Percentiles rank a stretch among this genome's conserved stretches.
These are phyloP conservation scores for Chamaetylas fuelleborni DNA, from an alignment of 2,113 vertebrate genomes.

Conservation along the genomic window DNA sequence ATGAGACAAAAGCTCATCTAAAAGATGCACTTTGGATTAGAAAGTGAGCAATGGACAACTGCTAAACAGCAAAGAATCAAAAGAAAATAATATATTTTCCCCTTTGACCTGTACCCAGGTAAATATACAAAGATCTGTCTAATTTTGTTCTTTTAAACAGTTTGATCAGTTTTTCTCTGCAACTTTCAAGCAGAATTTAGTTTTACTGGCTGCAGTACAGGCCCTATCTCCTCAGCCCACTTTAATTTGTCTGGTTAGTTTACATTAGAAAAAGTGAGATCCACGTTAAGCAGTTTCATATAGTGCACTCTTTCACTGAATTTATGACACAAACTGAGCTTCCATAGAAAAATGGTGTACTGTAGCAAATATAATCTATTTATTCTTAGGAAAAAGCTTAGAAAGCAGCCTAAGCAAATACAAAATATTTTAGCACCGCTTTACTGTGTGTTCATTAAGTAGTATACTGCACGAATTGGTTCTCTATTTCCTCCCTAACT, in stretches of 20 bases:
- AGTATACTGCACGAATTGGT: not conserved
- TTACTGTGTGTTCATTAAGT: not conserved
- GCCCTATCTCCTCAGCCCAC: not conserved
- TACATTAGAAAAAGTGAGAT: not conserved
- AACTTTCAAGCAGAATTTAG: not conserved
- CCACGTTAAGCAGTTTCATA: not conserved
- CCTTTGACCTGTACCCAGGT: not conserved
- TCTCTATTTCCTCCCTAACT: not conserved
- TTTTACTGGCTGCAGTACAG: not conserved
- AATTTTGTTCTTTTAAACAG: not conserved
- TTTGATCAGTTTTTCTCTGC: conserved; percentile 14
- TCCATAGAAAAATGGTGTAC: not conserved
- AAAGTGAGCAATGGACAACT: not conserved
- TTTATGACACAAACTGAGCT: not conserved
- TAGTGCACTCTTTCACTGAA: not conserved
- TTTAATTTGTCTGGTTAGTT: not conserved
- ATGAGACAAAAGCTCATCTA: not conserved
- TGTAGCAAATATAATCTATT: not conserved
- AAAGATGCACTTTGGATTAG: conserved; percentile 54
- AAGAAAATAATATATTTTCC: not conserved
- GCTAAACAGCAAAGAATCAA: conserved; percentile 6
- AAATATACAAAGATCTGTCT: not conserved
- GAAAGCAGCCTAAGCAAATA: not conserved
- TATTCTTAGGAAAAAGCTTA: not conserved
- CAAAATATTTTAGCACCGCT: not conserved